Percentiles rank a stretch among this genome's conserved stretches.
Evolutionary conservation across 2,797 vertebrate genomes (phyloP).

Genomic region (Malacoraja senta): DNA sequence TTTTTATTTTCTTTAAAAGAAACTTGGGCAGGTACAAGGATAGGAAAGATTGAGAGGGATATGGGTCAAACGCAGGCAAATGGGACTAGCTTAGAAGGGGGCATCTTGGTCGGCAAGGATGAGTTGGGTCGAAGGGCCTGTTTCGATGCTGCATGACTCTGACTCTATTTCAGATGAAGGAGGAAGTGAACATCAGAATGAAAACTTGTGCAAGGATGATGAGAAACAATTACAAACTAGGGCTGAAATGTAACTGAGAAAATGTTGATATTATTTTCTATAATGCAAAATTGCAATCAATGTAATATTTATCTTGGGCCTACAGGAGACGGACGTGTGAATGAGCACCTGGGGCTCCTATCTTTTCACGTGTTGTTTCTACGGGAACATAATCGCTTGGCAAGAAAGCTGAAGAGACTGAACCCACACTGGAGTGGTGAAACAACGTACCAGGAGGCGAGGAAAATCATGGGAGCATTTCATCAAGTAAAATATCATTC

Average conservation of each 20-base stretch:
- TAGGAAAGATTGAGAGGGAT: no score
- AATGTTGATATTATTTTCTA: background rate
- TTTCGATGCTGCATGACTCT: background rate
- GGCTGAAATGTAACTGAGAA: background rate
- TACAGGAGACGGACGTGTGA: slow-evolving; percentile 16
- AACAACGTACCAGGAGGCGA: slow-evolving; percentile 15
- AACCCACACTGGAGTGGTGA: slow-evolving; percentile 38
- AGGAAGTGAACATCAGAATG: background rate
- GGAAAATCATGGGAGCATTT: slow-evolving; percentile 24
- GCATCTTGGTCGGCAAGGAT: no score
- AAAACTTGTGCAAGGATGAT: background rate
- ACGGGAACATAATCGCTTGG: slow-evolving; percentile 33
- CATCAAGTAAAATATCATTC: background rate
- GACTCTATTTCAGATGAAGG: background rate
- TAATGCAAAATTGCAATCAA: background rate
- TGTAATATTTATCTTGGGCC: background rate
- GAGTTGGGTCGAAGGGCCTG: no score
- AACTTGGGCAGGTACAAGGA: no score
- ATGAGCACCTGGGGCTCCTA: slow-evolving; percentile 27
- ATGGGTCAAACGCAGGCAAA: no score
- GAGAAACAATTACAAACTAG: background rate
- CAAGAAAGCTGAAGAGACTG: slow-evolving; percentile 7
- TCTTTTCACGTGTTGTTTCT: slow-evolving; percentile 32
- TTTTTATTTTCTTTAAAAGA: no score
- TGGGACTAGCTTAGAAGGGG: no score